Evolutionary conservation across 2,797 vertebrate species (phyloP), one percentile per base, ranked within the genome.

Genomic region (Sebastes hubbsi): DNA sequence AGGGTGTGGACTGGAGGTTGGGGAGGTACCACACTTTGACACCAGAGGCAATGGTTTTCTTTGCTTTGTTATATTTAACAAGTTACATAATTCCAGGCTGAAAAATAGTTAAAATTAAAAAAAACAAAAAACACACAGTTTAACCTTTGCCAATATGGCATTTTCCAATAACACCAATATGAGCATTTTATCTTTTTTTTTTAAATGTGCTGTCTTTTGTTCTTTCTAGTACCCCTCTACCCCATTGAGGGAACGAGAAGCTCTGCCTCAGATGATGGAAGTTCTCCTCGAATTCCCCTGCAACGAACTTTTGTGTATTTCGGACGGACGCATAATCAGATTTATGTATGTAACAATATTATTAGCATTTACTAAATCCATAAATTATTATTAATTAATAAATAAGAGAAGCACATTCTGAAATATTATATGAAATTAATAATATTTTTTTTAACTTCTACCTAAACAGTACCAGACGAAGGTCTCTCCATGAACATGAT

Each of bases 241-340:
- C 81, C 62, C 74, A 68, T 81, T 30, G 0, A 0, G 66, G 93
- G 90, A 75, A 85, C 24, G 7, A 2, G 0, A 11, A 87, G 24
- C 27, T 1, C 3, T 32, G 0, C 0, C 10, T 1, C 1, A 29
- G 90, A 92, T 54, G 93, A 95, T 85, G 88, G 90, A 54, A 87
- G 90, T 68, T 94, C 92, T 38, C 79, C 89, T 4, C 2, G 1
- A 8, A 94, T 94, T 59, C 0, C 0, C 6, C 85, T 94, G 5
- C 63, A 49, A 6, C 56, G 3, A 12, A 2, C 70, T 2, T 94
- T 95, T 72, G 4, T 20, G 9, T 95, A 42, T 81, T 94, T 95
- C 58, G 89, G 84, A 60, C 60, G 3, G 1, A 0, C 36, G 0
- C 75, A 91, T n/a, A 32, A 24, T 24, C 76, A 82, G 22, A 81